phyloP scores from a whole-genome alignment of 2,797 vertebrate species.

The Cirrhinus mrigala region DNA sequence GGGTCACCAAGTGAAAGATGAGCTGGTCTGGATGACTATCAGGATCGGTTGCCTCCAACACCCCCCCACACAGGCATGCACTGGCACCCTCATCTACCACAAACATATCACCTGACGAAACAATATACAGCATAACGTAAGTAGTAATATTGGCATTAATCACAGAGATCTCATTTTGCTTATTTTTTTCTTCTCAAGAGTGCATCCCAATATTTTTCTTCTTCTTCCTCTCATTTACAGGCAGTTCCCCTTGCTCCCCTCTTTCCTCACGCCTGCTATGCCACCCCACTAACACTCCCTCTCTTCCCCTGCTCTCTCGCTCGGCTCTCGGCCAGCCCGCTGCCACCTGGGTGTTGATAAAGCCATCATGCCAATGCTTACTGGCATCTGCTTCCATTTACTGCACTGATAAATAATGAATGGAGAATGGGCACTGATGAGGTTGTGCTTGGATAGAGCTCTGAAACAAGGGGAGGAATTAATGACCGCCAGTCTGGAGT shows the following conservation, averaged over 20 bases:
- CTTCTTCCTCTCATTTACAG: constrained; percentile 13
- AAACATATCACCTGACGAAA: constrained; percentile 70
- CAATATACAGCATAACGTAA: constrained; percentile 6
- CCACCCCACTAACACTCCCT: constrained; percentile 39
- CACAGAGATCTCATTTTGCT: neutral
- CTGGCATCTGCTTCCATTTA: constrained; percentile 72
- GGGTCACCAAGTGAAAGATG: constrained; percentile 76
- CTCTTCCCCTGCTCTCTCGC: constrained; percentile 42
- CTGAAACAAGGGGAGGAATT: constrained; percentile 60
- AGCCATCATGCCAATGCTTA: constrained; percentile 65
- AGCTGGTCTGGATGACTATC: constrained; percentile 75
- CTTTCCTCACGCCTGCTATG: constrained; percentile 37
- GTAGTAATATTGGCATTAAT: neutral
- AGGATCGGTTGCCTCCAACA: constrained; percentile 73
- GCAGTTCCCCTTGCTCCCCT: constrained; percentile 5
- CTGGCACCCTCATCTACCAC: constrained; percentile 75
- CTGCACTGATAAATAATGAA: constrained; percentile 73
- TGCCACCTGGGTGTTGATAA: constrained; percentile 71
- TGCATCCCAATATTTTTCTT: constrained; percentile 18
- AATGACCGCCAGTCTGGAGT: constrained; percentile 73
- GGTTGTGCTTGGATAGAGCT: constrained; percentile 60
- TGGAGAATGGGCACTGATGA: constrained; percentile 60
- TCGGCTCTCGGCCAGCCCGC: constrained; percentile 63
- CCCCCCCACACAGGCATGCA: constrained; percentile 65
- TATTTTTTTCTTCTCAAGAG: neutral